Base-by-base conservation (phyloP, 2,113 vertebrate genomes). In the Clarias magur region DNA sequence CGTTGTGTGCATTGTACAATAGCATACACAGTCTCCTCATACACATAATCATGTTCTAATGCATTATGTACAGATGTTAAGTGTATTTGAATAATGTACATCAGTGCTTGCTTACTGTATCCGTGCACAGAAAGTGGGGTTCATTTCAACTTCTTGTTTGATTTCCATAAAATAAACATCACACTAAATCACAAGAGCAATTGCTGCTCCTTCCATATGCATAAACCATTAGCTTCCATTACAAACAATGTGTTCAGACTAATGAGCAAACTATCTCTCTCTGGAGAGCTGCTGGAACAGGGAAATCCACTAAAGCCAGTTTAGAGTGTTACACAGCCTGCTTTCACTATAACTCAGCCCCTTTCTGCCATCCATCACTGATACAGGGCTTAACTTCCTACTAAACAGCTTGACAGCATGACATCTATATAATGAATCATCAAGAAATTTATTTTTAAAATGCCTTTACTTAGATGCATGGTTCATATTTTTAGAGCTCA, bases 141-240 rank as follows among this genome's bases (percentile, higher is more conserved):
- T 87, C 7, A 83, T 90, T 93, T 94, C 91, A 93, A 93, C 93
- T 91, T 90, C 92, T n/a, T 91, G 90, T 93, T 94, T 93, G 89
- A 95, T 95, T 95, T 95, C 93, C 95, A 95, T 95, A 94, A 95
- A 95, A 94, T 65, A 88, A 91, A 91, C 93, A 94, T 96, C 90
- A 94, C 91, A 93, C 90, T 95, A 93, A 92, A 94, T 95, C 95
- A 96, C 89, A 82, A 21, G 67, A 88, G 78, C 91, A 92, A 88
- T 92, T 34, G 76, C 92, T 92, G 91, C 90, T 93, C 89, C 88
- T 89, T 92, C 91, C 82, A 92, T 92, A 91, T 94, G 92, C 93
- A 94, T 93, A 94, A 95, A 92, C 93, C 92, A 95, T 95, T 94
- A 94, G 90, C 89, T 86, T 90, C 89, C 90, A 84, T 87, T 86